A percentile compares a stretch with the other conserved stretches of the same genome.
These are phyloP conservation scores for Euthynnus affinis DNA, from an alignment of 2,797 vertebrate species.

Conservation along the genomic window DNA sequence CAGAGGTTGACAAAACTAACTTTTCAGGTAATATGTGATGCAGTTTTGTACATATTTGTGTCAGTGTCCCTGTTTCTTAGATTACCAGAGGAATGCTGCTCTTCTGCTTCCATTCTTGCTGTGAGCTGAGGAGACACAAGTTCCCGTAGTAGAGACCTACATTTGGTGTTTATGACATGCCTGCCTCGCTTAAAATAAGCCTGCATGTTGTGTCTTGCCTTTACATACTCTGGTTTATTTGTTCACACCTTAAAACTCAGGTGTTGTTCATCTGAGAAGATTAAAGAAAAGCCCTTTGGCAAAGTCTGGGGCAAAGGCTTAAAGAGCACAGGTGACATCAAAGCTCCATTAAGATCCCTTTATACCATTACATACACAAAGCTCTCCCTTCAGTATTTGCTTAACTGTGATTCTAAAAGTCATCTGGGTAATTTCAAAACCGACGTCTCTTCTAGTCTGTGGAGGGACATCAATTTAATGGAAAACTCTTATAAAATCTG, in stretches of 20 bases:
- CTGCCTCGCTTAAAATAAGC: no score
- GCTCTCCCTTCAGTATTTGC: not conserved
- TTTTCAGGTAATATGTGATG: not conserved
- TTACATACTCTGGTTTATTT: conserved; percentile 15
- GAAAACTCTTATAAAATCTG: conserved; percentile 3
- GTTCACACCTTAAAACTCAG: conserved; percentile 39
- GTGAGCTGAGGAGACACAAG: not conserved
- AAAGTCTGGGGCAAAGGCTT: conserved; percentile 29
- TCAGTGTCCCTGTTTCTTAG: conserved; percentile 2
- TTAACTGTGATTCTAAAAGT: conserved; percentile 3
- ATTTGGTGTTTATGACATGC: no score
- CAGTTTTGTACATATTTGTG: not conserved
- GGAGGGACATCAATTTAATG: not conserved
- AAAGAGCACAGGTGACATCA: conserved; percentile 33
- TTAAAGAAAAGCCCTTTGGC: conserved; percentile 50
- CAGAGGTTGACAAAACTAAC: not conserved
- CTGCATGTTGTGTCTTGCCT: conserved; percentile 29
- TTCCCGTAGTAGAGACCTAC: not conserved
- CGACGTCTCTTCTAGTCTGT: not conserved
- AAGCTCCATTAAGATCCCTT: conserved; percentile 20
- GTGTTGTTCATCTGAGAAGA: conserved; percentile 34
- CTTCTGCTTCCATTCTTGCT: not conserved
- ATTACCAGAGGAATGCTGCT: conserved; percentile 37
- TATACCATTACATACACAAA: not conserved
- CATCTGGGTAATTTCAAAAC: not conserved